Evolutionary conservation across 2,113 vertebrate species (phyloP), one percentile per base, ranked within the genome.

Genomic region (Condylura cristata): DNA sequence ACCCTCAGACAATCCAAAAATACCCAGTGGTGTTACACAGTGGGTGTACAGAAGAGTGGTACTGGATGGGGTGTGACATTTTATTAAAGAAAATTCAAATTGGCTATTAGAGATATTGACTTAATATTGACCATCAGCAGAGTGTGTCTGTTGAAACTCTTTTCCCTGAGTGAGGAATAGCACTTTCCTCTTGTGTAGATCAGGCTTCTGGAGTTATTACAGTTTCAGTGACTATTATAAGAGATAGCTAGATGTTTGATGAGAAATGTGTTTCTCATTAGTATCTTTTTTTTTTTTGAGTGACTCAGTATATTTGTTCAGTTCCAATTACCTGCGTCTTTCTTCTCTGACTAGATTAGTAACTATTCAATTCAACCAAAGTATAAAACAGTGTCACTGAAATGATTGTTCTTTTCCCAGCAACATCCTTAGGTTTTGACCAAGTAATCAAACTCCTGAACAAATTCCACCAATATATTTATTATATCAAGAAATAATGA

Each of bases 381-480:
- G 81, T 37, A 95, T 44, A 96, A 75, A 88, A 61, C 90, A 97
- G 70, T 96, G 68, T 97, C 87, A 97, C 86, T 70, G 90, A 95
- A 97, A 32, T 66, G 82, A 93, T 72, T 46, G 68, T 53, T 98
- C 91, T 86, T 96, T 89, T 74, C 93, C 96, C 39, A 94, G 89
- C 46, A 96, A 95, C 89, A 72, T 96, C 93, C 95, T 97, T 86
- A 10, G 91, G 74, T 94, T 98, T 98, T 97, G 93, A 92, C 72
- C 95, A 61, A 93, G 79, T 95, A 97, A 98, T 97, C 89, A 89
- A 97, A 98, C 66, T 93, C 70, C 48, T 86, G 68, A 94, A 96
- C 60, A 93, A 98, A 96, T 95, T 88, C 96, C 72, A 93, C 26
- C 93, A 76, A 96, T 89, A 48, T 48, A 93, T 94, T 96, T 96